A percentile compares a stretch with the other conserved stretches of the same genome.
Evolutionary conservation across 2,888 invertebrate genomes (phyloP).

Genomic region (Drosophila eohydei): DNA sequence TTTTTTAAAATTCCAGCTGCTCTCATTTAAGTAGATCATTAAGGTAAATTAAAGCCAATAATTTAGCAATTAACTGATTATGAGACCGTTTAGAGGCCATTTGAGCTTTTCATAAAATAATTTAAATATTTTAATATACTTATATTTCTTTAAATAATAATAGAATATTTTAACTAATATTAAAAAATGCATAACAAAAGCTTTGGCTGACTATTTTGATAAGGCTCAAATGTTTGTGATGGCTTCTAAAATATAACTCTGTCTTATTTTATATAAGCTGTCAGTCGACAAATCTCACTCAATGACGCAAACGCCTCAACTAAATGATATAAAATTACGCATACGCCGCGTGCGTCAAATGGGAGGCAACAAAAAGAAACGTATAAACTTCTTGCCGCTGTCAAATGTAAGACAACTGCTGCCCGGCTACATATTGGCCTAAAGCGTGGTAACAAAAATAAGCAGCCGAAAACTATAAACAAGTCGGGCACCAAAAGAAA

Average conservation of each 20-base stretch:
- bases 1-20: not conserved
- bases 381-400: not conserved
- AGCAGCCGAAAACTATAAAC: conserved; percentile 25
- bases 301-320: conserved; percentile 18
- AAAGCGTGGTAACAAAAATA: not conserved
- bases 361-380: not conserved
- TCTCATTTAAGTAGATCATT: conserved; percentile 5
- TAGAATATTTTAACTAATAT: not conserved
- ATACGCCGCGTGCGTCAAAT: conserved; percentile 37
- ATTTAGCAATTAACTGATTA: not conserved
- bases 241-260: not conserved
- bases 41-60: conserved; percentile 1
- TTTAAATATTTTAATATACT: not conserved
- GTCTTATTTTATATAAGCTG: not conserved
- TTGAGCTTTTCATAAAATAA: not conserved
- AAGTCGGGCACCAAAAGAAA: conserved; percentile 41
- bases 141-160: not conserved
- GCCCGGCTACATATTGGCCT: conserved; percentile 13
- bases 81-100: not conserved
- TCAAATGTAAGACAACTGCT: conserved; percentile 5
- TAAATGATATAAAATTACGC: conserved; percentile 17
- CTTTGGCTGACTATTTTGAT: not conserved
- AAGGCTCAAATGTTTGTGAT: not conserved
- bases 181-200: not conserved
- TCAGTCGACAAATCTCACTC: not conserved